Evolutionary conservation across 1,140 invertebrate species (phyloP).

Genomic region (Cyclargus thomasi): DNA sequence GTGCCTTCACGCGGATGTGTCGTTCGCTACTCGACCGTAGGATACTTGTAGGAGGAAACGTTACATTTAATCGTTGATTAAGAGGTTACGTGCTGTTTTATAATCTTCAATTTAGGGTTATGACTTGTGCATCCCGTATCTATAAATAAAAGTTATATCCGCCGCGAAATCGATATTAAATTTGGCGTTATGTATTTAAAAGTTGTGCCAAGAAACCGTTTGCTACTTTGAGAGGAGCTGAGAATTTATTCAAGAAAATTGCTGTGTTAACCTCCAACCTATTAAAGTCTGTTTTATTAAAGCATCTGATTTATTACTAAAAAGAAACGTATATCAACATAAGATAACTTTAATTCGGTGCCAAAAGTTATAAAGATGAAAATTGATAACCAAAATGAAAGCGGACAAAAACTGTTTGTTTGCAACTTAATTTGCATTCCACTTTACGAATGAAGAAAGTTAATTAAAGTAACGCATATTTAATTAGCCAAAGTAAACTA

Average conservation of each 20-base stretch:
- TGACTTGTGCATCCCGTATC: too few species aligned
- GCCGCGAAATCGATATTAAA: too few species aligned
- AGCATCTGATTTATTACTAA: too few species aligned
- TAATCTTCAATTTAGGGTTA: background rate
- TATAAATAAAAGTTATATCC: too few species aligned
- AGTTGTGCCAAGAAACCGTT: too few species aligned
- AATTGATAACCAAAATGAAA: background rate
- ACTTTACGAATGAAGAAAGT: background rate
- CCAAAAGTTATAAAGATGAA: background rate
- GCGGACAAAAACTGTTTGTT: background rate
- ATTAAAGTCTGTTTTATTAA: too few species aligned
- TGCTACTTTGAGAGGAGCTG: too few species aligned
- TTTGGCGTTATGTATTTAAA: too few species aligned
- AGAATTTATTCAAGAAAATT: too few species aligned
- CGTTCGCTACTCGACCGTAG: conserved; percentile 40
- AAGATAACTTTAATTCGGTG: too few species aligned
- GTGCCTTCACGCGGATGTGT: conserved; percentile 63
- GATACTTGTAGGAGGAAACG: conserved; percentile 18
- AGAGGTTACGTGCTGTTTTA: background rate
- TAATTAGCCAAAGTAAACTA: background rate
- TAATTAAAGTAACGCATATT: background rate
- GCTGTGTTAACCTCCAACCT: too few species aligned
- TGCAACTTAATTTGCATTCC: background rate
- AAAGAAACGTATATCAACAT: too few species aligned
- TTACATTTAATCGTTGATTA: background rate